A percentile compares a stretch with the other conserved stretches of the same genome.
Evolutionary conservation across 92 coral and sea anemone genomes (phyloP).

Genomic region (Bergia sp.): DNA sequence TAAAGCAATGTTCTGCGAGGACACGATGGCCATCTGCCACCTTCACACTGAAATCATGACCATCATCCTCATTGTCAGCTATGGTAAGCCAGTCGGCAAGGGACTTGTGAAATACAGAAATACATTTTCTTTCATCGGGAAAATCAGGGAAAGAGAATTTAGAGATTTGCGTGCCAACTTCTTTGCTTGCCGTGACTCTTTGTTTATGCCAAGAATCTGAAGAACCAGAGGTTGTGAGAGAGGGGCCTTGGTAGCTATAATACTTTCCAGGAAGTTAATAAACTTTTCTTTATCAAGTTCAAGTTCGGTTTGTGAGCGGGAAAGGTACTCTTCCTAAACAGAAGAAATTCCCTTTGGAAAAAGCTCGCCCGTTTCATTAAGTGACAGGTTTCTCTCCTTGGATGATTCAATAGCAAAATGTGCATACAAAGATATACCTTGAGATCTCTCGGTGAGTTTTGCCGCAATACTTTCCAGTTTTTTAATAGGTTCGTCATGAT

Average conservation of each 20-base stretch:
- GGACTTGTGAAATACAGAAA: neutral
- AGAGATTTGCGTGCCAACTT: neutral
- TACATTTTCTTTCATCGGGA: neutral
- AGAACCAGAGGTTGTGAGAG: too few species aligned
- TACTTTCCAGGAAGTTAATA: neutral
- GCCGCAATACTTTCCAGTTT: neutral
- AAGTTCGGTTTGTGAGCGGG: neutral
- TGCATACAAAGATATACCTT: neutral
- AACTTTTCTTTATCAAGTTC: neutral
- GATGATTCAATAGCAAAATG: neutral
- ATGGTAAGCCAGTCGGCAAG: neutral
- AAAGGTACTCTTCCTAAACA: neutral
- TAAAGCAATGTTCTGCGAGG: neutral
- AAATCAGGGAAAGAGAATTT: neutral
- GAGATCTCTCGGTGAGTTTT: neutral
- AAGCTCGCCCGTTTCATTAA: neutral
- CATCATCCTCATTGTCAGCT: neutral
- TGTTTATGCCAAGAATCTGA: neutral
- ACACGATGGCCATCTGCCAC: neutral
- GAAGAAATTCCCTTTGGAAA: neutral
- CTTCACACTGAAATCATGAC: neutral
- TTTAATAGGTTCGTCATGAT: neutral
- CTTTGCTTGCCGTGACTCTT: neutral
- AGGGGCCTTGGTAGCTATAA: neutral
- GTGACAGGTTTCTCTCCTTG: neutral